Evolutionary conservation across 2,888 invertebrate genomes (phyloP).

Genomic region (Philaethria dido): DNA sequence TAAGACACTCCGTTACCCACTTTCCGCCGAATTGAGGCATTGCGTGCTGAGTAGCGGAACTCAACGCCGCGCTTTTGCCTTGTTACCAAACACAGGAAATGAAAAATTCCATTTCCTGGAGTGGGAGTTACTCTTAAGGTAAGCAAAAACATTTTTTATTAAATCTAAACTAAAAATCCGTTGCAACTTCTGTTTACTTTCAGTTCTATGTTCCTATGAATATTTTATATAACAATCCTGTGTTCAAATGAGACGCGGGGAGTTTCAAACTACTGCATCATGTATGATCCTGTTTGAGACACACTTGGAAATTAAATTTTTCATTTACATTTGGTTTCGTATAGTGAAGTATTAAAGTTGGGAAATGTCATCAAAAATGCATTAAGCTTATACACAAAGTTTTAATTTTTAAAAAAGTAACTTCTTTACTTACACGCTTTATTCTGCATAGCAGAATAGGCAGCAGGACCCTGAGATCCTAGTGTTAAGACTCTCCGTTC

Average conservation of each 20-base stretch:
- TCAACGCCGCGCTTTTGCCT: no score
- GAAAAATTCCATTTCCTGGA: no score
- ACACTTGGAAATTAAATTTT: conserved; percentile 22
- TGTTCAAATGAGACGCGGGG: conserved; percentile 25
- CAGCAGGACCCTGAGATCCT: no score
- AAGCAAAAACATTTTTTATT: neutral
- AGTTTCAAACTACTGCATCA: conserved; percentile 29
- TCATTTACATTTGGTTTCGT: conserved; percentile 22
- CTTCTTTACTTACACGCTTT: no score
- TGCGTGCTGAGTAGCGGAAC: no score
- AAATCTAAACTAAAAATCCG: neutral
- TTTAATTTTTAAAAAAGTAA: neutral
- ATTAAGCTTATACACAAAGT: neutral
- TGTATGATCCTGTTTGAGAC: conserved; percentile 11
- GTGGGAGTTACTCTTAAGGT: no score
- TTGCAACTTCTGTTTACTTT: neutral
- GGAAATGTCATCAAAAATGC: conserved; percentile 11
- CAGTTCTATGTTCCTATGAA: conserved; percentile 16
- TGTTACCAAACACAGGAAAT: no score
- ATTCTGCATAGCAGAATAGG: no score
- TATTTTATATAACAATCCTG: conserved; percentile 24
- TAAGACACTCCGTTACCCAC: no score
- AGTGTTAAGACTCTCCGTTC: no score
- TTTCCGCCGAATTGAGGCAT: no score
- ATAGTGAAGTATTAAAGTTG: conserved; percentile 1